These are phyloP conservation scores for Leptatherina wallacei DNA, from an alignment of 2,797 vertebrate genomes.

Conservation along the genomic window DNA sequence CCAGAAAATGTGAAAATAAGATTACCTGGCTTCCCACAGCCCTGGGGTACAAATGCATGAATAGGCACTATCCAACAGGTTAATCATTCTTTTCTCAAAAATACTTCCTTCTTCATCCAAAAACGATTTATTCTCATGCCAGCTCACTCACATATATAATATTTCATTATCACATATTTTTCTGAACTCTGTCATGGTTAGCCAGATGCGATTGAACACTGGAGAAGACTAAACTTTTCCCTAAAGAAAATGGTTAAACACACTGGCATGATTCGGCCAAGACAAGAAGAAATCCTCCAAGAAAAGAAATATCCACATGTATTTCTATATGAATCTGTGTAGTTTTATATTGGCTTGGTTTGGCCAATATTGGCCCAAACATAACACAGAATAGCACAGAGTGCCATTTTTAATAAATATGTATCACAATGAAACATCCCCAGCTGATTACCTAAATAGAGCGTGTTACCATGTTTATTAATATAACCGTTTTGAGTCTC, in stretches of 20 bases:
- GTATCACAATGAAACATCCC: neutral
- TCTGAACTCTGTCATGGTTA: slow-evolving; percentile 6
- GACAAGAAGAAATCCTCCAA: no score
- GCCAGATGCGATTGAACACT: neutral
- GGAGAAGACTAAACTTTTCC: no score
- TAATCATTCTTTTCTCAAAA: neutral
- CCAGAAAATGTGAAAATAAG: no score
- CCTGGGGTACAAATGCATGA: neutral
- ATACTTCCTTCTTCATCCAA: neutral
- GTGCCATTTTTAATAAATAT: neutral
- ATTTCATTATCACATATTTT: slow-evolving; percentile 1
- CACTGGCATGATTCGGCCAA: neutral
- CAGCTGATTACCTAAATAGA: neutral
- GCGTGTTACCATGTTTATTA: neutral
- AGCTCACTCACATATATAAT: neutral
- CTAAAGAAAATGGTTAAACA: neutral
- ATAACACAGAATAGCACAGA: neutral
- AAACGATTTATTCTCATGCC: neutral
- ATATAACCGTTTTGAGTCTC: neutral
- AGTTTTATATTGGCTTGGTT: no score
- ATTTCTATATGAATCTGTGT: neutral
- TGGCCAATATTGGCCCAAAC: neutral
- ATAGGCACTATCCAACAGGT: neutral
- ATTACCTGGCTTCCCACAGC: no score
- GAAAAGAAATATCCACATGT: no score